Evolutionary conservation across 1,140 invertebrate genomes (phyloP), one percentile per base, ranked within the genome.

Genomic region (Brachionus paranguensis): DNA sequence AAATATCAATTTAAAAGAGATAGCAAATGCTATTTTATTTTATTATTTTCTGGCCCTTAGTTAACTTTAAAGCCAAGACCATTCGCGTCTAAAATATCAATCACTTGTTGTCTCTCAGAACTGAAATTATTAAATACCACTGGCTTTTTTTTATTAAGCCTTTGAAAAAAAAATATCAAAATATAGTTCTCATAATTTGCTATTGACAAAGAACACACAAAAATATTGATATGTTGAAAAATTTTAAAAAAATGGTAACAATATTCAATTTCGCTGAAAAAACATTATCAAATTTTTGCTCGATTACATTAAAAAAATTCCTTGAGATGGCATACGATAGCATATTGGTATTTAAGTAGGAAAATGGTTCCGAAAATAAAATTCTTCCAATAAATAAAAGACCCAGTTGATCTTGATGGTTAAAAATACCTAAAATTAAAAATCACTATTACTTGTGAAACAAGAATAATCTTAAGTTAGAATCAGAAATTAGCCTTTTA

Each of bases 1-100:
- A 72, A 72, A 72, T 45, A 72, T 72, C 68, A 72, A 72, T 72
- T 72, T 72, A 24, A 72, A 43, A 72, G 10, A 43, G 41, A 20
- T 47, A 47, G 45, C 45, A 3, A 47, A 14, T 47, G 45, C 45
- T 7, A 37, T 37, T 29, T 50, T 50, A 50, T 50, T 50, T n/a
- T 17, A 17, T n/a, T 53, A 14, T 17, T 8, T 68, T 27, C 14
- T 68, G 29, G 27, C n/a, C 27, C 65, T 12, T 29, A 29, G 24
- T 33, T 14, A 68, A 10, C 20, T 60, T 60, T n/a, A n/a, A 68
- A 14, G 27, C n/a, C 65, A 68, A 12, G n/a, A 20, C 53, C 53
- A 27, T 60, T 60, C 1, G 47, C 47, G 6, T 14, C 47, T 33
- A 14, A 68, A 68, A 68, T 68, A 68, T 68, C 65, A 68, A 33